Percentiles rank a stretch among this genome's conserved stretches.
These are phyloP conservation scores for Siphlonurus alternatus DNA, from an alignment of 2,888 invertebrate species.

Conservation along the genomic window DNA sequence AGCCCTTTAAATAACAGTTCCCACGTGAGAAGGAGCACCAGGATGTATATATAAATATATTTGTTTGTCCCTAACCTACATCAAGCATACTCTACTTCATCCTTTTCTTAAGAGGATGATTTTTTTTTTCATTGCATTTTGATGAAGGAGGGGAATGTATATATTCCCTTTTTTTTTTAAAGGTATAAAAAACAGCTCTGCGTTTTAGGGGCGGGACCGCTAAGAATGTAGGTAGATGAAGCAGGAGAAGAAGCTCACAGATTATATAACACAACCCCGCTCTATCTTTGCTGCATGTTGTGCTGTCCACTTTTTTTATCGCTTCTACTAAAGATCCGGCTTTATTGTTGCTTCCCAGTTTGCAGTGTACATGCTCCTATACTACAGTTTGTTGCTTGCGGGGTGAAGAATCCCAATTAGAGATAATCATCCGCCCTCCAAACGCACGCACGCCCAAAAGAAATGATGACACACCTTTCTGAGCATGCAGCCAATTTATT, in stretches of 20 bases:
- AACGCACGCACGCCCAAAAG: too few species aligned
- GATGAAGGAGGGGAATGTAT: background rate
- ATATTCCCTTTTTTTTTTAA: background rate
- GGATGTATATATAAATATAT: too few species aligned
- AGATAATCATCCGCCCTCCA: background rate
- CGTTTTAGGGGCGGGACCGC: background rate
- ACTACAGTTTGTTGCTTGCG: background rate
- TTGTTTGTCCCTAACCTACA: background rate
- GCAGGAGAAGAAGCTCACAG: background rate
- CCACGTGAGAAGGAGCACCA: too few species aligned
- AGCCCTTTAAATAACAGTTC: too few species aligned
- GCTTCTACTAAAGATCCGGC: background rate
- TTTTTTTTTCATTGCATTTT: background rate
- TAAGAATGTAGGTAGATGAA: background rate
- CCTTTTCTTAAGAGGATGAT: background rate
- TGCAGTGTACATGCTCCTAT: background rate
- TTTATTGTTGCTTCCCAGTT: background rate
- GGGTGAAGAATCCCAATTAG: background rate
- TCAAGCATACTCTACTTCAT: background rate
- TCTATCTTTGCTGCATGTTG: background rate
- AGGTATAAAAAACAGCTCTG: background rate
- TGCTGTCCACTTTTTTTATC: background rate
- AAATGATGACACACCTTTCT: too few species aligned
- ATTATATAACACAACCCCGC: background rate
- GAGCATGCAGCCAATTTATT: too few species aligned